Evolutionary conservation across 1,140 invertebrate genomes (phyloP), one percentile per base, ranked within the genome.

Genomic region (Homalodisca vitripennis): DNA sequence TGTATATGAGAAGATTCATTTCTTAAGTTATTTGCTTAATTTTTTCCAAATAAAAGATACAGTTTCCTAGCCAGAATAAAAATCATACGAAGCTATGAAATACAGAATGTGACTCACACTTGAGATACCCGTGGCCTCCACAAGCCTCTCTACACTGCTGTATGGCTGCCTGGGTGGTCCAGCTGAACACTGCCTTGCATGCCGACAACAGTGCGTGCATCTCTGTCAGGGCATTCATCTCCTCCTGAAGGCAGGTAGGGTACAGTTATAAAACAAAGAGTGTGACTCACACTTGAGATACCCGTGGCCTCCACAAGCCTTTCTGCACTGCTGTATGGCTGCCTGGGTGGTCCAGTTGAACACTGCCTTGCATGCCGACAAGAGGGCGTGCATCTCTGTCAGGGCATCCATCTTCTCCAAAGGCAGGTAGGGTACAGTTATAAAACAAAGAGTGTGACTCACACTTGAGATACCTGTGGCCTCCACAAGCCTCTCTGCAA

Each of bases 111-210:
- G 24, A 77, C 71, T 66, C 81, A 84, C 93, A 86, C 85, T 90
- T 84, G 1, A 91, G 80, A 74, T 88, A 92, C 12, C 88, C 89
- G 76, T 91, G 88, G 53, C 94, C 94, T n/a, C 92, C 94, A 79
- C 94, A 95, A 1, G 92, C 89, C 80, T 95, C 93, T 74, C 94
- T 82, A 74, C 89, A 92, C 79, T 98, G 93, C 80, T 97, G 94
- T 71, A 96, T 91, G 6, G 88, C 89, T 78, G 92, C 88, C 31
- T 91, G 82, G 47, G 88, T 88, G 0, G 86, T 83, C 95, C 95
- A 98, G 1, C 92, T 88, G 20, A 90, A 84, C n/a, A 95, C 75
- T 0, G 96, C 92, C 82, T 98, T 98, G 20, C 86, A 86, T 69
- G 89, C 88, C 47, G 91, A 97, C 17, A 95, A 93, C 66, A 98